These are phyloP conservation scores for Scalopus aquaticus DNA, from an alignment of 2,113 vertebrate genomes.

Conservation along the genomic window DNA sequence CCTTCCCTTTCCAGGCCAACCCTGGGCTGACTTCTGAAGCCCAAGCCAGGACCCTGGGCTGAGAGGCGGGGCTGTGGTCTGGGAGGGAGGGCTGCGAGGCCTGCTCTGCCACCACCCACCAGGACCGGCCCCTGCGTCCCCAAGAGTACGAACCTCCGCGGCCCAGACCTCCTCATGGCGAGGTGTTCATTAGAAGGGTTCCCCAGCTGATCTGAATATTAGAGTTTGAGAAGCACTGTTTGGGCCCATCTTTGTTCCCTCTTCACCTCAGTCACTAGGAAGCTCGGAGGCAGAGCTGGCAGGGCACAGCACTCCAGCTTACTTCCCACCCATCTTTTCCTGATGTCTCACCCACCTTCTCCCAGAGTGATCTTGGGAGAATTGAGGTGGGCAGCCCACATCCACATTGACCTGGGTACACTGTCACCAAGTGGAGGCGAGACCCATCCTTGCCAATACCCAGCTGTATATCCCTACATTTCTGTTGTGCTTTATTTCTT, in stretches of 20 bases:
- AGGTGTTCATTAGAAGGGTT: neutral
- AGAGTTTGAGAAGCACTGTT: neutral
- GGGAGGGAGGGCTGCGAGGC: no score
- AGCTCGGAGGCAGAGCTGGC: neutral
- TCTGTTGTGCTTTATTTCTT: neutral
- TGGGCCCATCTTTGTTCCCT: neutral
- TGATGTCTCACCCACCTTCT: neutral
- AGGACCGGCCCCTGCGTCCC: neutral
- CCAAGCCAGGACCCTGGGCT: neutral
- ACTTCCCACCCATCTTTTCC: no score
- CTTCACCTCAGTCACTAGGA: neutral
- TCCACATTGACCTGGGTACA: neutral
- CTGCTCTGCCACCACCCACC: no score
- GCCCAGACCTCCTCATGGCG: neutral
- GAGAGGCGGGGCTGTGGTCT: no score
- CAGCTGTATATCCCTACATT: no score
- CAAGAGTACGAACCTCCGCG: neutral
- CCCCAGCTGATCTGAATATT: rapidly evolving
- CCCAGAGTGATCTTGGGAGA: neutral
- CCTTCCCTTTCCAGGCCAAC: neutral
- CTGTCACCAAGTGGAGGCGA: neutral
- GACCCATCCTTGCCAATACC: rapidly evolving
- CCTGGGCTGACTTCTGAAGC: neutral
- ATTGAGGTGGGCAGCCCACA: neutral
- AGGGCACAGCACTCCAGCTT: rapidly evolving